These are phyloP conservation scores for Echeneis naucrates DNA, from an alignment of 2,797 vertebrate species.

Conservation along the genomic window DNA sequence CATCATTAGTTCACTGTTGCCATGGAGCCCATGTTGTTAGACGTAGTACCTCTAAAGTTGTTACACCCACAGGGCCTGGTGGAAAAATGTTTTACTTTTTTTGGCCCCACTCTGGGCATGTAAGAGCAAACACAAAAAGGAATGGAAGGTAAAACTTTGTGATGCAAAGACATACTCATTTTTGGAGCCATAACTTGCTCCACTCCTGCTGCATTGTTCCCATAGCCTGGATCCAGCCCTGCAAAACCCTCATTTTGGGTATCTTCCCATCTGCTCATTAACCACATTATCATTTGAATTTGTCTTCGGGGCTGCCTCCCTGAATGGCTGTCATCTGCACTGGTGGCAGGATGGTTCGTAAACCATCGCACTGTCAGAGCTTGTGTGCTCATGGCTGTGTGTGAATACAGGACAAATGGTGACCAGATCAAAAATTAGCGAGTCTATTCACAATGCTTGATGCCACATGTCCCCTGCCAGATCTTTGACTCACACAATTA, in stretches of 20 bases:
- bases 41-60: slow-evolving; percentile 44
- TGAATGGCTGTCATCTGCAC: slow-evolving; percentile 30
- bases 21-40: slow-evolving; percentile 59
- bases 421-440: slow-evolving; percentile 55
- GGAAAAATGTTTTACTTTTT: slow-evolving; percentile 50
- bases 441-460: slow-evolving; percentile 41
- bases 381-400: slow-evolving; percentile 29
- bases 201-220: slow-evolving; percentile 8
- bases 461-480: slow-evolving; percentile 46
- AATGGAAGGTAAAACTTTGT: slow-evolving; percentile 26
- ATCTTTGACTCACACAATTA: slow-evolving; percentile 43
- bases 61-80: slow-evolving; percentile 26
- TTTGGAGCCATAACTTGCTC: slow-evolving; percentile 14
- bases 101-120: slow-evolving; percentile 11
- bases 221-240: slow-evolving; percentile 26
- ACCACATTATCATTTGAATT: slow-evolving; percentile 43
- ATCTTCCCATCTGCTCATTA: slow-evolving; percentile 57
- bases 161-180: slow-evolving; percentile 18
- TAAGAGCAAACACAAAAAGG: background rate
- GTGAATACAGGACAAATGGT: slow-evolving; percentile 1
- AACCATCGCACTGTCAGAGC: slow-evolving; percentile 32
- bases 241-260: slow-evolving; percentile 17
- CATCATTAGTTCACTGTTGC: slow-evolving; percentile 68
- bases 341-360: slow-evolving; percentile 33
- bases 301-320: slow-evolving; percentile 38